Conservation (phyloP, 1,140 invertebrate species). For the Acromyrmex charruanus region DNA sequence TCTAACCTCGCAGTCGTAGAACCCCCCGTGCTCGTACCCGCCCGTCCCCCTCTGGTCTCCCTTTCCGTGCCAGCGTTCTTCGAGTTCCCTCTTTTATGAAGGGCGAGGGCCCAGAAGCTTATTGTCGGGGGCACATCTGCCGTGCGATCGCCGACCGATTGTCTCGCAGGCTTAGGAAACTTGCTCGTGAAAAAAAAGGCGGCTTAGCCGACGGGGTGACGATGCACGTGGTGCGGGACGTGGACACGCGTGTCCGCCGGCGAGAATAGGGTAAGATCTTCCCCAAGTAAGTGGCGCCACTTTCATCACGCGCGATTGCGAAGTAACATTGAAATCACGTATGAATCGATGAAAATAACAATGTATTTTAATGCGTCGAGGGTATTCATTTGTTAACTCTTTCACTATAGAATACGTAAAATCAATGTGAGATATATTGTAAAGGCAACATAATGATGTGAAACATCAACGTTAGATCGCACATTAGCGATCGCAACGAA, state of each 20-base stretch:
- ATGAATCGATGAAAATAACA: background rate
- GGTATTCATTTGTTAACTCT: background rate
- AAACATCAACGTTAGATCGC: background rate
- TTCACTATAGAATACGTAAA: background rate
- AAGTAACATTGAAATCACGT: background rate
- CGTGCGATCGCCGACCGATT: conserved; percentile 84
- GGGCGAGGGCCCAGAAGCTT: conserved; percentile 80
- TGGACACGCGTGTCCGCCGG: conserved; percentile 54
- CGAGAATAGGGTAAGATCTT: conserved; percentile 35
- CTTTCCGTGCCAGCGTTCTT: conserved; percentile 75
- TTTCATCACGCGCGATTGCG: conserved; percentile 33
- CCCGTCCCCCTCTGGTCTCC: conserved; percentile 47
- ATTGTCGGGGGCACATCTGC: conserved; percentile 86
- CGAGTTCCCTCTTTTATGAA: conserved; percentile 82
- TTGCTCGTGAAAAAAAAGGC: conserved; percentile 82
- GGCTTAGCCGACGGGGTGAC: conserved; percentile 77
- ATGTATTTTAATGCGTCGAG: background rate
- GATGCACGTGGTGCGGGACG: conserved; percentile 59
- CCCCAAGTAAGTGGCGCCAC: conserved; percentile 45
- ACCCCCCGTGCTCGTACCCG: conserved; percentile 65
- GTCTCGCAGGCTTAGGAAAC: conserved; percentile 84
- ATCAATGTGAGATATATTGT: background rate
- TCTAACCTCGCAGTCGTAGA: conserved; percentile 62
- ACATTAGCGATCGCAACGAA: background rate
- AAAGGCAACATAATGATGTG: background rate